Percentiles rank a stretch among this genome's conserved stretches.
Conservation (phyloP, 2,888 invertebrate genomes). For the Steinernema scapterisci region DNA sequence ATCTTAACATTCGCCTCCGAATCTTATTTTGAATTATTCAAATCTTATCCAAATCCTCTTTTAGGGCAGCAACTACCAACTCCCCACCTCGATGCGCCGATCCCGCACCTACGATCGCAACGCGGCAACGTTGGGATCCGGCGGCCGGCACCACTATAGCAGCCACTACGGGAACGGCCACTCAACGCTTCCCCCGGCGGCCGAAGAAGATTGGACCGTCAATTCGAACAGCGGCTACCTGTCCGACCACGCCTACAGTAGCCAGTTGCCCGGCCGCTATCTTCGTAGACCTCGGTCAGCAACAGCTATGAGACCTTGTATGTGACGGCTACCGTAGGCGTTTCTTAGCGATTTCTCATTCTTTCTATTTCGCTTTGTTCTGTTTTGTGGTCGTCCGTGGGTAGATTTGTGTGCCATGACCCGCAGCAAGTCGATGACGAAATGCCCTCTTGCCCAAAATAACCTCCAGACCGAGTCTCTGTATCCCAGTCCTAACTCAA, state of each 20-base stretch:
- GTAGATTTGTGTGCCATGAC: too few relatives aligned
- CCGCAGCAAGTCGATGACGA: too few relatives aligned
- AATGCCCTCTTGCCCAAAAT: too few relatives aligned
- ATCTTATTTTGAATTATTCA: too few relatives aligned
- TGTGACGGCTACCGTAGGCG: conserved; percentile 30
- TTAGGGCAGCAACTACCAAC: not conserved
- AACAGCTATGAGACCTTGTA: conserved; percentile 56
- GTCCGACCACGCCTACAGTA: conserved; percentile 53
- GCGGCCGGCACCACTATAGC: not conserved
- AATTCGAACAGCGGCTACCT: conserved; percentile 52
- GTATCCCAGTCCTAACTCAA: not conserved
- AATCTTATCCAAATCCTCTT: not conserved
- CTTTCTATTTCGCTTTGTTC: not conserved
- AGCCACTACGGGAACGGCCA: conserved; percentile 19
- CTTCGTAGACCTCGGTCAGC: conserved; percentile 55
- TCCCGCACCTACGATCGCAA: conserved; percentile 31
- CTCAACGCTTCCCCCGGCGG: not conserved
- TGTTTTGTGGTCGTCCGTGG: too few relatives aligned
- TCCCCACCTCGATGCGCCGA: conserved; percentile 13
- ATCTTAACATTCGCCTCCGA: too few relatives aligned
- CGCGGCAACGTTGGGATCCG: conserved; percentile 30
- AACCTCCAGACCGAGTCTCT: not conserved
- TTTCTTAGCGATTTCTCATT: not conserved
- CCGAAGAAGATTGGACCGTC: conserved; percentile 48
- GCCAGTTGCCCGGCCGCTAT: conserved; percentile 43